Conservation (phyloP, 2,113 vertebrate species). For the Apus apus region DNA sequence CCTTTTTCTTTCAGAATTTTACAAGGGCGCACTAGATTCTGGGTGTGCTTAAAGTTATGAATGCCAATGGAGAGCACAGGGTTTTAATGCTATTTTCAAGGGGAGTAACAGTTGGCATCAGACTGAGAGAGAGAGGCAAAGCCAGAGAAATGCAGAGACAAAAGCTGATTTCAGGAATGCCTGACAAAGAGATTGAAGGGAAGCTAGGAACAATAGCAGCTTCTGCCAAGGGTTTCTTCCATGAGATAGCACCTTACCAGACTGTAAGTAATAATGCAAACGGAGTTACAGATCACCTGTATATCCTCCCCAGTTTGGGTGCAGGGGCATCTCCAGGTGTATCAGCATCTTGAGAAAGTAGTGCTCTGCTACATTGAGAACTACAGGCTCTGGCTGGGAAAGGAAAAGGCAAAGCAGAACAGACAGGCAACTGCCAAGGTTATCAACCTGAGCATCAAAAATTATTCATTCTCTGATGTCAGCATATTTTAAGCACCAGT, state of each 20-base stretch:
- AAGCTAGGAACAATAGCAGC: background rate
- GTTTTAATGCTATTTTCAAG: background rate
- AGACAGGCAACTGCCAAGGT: background rate
- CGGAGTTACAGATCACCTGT: background rate
- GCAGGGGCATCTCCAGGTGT: background rate
- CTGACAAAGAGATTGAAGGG: background rate
- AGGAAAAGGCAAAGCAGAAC: background rate
- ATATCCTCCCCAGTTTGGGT: background rate
- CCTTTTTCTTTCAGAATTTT: background rate
- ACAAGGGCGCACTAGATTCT: background rate
- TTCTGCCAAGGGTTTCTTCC: background rate
- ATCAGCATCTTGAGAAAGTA: background rate
- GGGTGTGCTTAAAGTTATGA: background rate
- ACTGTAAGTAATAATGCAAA: background rate
- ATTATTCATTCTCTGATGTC: background rate
- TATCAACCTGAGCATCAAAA: background rate
- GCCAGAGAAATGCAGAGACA: background rate
- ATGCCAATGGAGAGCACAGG: background rate
- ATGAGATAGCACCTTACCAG: background rate
- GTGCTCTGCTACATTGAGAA: background rate
- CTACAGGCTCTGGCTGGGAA: fast-evolving
- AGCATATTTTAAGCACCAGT: background rate
- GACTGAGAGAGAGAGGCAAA: background rate
- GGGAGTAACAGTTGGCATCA: background rate
- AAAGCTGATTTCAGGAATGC: background rate